phyloP scores from a whole-genome alignment of 1,140 invertebrate genomes.

The Calephelis virginiensis region DNA sequence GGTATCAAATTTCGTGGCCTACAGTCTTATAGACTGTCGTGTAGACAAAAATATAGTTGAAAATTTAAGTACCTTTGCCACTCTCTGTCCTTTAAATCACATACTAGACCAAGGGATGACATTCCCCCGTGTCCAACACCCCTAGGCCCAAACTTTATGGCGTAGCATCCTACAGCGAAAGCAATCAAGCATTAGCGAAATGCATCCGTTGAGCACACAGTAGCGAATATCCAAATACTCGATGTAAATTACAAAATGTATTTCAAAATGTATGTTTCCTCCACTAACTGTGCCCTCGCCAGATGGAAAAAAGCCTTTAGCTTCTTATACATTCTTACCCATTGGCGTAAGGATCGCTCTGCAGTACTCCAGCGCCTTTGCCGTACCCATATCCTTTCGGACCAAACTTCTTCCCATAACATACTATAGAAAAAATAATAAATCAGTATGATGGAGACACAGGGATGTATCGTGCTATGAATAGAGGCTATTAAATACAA shows the following conservation, averaged over 20 bases:
- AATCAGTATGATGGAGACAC: constrained; percentile 41
- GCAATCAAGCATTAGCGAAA: constrained; percentile 64
- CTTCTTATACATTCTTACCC: constrained; percentile 79
- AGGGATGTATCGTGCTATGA: constrained; percentile 34
- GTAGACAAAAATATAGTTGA: constrained; percentile 30
- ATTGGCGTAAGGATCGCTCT: constrained; percentile 89
- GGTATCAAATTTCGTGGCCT: constrained; percentile 28
- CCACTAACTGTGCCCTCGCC: constrained; percentile 49
- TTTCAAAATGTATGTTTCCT: background rate
- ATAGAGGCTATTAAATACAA: constrained; percentile 25
- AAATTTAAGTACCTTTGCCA: constrained; percentile 80
- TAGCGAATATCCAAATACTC: constrained; percentile 19
- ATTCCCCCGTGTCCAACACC: constrained; percentile 93
- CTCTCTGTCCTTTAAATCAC: constrained; percentile 82
- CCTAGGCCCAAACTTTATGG: constrained; percentile 91
- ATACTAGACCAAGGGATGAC: constrained; percentile 84
- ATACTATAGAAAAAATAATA: constrained; percentile 82
- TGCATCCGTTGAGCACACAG: constrained; percentile 53
- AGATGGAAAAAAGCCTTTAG: constrained; percentile 37
- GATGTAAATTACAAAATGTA: constrained; percentile 7
- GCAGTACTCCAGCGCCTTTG: constrained; percentile 93
- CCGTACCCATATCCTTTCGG: constrained; percentile 97
- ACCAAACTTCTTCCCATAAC: constrained; percentile 96
- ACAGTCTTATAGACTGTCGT: constrained; percentile 45
- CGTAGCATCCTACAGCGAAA: constrained; percentile 85